Conservation (phyloP, 2,113 vertebrate genomes). For the Sminthopsis crassicaudata region DNA sequence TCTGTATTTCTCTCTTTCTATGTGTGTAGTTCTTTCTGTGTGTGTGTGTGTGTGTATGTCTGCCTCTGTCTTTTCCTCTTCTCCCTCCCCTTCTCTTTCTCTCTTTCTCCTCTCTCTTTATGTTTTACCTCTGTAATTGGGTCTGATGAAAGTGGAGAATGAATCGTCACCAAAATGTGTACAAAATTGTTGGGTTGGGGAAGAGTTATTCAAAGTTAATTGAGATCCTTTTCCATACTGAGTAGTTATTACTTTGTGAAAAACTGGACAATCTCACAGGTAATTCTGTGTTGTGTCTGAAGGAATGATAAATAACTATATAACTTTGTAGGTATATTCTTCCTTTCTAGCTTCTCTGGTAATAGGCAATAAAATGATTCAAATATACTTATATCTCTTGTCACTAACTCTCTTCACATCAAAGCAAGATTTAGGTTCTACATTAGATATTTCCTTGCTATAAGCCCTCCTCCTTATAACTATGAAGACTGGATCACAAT, state of each 20-base stretch:
- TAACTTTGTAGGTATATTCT: not conserved
- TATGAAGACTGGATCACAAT: not conserved
- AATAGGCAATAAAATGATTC: not conserved
- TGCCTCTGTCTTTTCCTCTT: too few relatives aligned
- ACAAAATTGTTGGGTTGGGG: not conserved
- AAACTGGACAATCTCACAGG: not conserved
- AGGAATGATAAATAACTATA: not conserved
- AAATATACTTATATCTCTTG: not conserved
- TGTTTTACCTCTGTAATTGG: not conserved
- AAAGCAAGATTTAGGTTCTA: not conserved
- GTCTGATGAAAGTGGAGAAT: not conserved
- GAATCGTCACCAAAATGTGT: not conserved
- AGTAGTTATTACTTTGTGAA: not conserved
- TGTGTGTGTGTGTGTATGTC: too few relatives aligned
- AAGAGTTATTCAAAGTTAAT: not conserved
- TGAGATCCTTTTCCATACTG: not conserved
- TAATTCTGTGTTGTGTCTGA: not conserved
- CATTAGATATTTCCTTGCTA: not conserved
- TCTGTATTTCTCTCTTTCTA: not conserved
- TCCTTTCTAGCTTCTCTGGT: not conserved
- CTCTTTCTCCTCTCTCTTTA: too few relatives aligned
- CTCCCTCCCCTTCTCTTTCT: too few relatives aligned
- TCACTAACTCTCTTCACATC: not conserved
- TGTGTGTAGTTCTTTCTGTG: too few relatives aligned
- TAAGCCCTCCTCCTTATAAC: not conserved